These are phyloP conservation scores for Distichodus sexfasciatus DNA, from an alignment of 2,797 vertebrate species.

Conservation along the genomic window DNA sequence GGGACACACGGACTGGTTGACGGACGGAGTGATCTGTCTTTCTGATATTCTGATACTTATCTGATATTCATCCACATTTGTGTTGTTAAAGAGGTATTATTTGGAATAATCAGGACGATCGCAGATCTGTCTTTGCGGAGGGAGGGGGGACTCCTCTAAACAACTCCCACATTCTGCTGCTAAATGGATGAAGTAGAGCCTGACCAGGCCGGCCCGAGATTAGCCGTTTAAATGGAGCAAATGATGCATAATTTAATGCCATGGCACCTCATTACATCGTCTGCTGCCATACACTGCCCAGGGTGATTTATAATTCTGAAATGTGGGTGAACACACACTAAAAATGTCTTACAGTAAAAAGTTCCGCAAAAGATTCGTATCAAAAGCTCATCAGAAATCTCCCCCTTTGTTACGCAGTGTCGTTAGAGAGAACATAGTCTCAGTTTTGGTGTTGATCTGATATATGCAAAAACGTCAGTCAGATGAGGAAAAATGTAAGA, in stretches of 20 bases:
- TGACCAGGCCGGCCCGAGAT: conserved; percentile 7
- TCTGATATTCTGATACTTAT: too few relatives aligned
- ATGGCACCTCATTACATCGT: background rate
- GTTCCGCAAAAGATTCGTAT: background rate
- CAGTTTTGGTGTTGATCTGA: background rate
- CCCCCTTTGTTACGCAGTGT: too few relatives aligned
- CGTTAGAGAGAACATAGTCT: too few relatives aligned
- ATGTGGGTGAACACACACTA: conserved; percentile 2
- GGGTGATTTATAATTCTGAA: conserved; percentile 20
- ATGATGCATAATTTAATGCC: conserved; percentile 43
- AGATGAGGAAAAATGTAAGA: too few relatives aligned
- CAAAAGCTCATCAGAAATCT: background rate
- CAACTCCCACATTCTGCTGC: background rate
- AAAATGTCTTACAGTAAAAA: conserved; percentile 22
- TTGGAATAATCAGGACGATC: too few relatives aligned
- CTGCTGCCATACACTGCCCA: conserved; percentile 18
- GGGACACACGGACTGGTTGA: too few relatives aligned
- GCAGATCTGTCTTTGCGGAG: background rate
- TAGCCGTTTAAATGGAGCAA: conserved; percentile 28
- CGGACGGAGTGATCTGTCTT: too few relatives aligned
- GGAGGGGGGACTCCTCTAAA: background rate
- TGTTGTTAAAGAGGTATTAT: too few relatives aligned
- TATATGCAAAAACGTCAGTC: background rate
- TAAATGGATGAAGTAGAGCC: conserved; percentile 23
- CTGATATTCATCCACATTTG: too few relatives aligned